Evolutionary conservation across 2,113 vertebrate genomes (phyloP).

Genomic region (Megaceryle maxima): DNA sequence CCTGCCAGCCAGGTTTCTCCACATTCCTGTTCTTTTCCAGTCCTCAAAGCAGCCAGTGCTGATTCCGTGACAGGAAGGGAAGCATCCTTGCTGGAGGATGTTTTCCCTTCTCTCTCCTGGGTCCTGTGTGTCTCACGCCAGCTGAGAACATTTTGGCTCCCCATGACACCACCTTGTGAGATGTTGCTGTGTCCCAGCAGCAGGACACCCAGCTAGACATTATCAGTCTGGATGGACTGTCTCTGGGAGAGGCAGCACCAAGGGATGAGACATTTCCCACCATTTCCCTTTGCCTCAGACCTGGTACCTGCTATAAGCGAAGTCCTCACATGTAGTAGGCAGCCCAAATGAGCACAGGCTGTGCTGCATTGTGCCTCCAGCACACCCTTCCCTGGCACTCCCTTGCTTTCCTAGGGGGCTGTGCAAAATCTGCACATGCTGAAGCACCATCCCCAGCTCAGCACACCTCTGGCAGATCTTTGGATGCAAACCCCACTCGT

Average conservation of each 20-base stretch:
- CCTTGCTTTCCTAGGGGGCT: background rate
- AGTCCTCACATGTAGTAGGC: background rate
- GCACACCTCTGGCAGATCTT: background rate
- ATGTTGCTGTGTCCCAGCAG: background rate
- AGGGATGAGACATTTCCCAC: background rate
- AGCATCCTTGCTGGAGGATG: fast-evolving
- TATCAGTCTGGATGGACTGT: background rate
- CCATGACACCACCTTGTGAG: background rate
- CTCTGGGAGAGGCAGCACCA: background rate
- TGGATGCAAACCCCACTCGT: background rate
- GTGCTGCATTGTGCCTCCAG: background rate
- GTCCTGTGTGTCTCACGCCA: background rate
- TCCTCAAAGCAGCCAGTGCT: background rate
- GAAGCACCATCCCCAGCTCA: background rate
- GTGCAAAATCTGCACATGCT: background rate
- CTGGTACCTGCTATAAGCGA: background rate
- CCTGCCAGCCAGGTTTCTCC: background rate
- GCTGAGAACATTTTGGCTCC: background rate
- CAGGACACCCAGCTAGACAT: background rate
- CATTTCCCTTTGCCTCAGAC: background rate
- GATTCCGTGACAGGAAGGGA: background rate
- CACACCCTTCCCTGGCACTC: background rate
- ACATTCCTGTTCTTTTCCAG: background rate
- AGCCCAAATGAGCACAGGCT: background rate
- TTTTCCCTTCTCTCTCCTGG: background rate